Evolutionary conservation across 2,113 vertebrate genomes (phyloP), one percentile per base, ranked within the genome.

Genomic region (Xenopus borealis): DNA sequence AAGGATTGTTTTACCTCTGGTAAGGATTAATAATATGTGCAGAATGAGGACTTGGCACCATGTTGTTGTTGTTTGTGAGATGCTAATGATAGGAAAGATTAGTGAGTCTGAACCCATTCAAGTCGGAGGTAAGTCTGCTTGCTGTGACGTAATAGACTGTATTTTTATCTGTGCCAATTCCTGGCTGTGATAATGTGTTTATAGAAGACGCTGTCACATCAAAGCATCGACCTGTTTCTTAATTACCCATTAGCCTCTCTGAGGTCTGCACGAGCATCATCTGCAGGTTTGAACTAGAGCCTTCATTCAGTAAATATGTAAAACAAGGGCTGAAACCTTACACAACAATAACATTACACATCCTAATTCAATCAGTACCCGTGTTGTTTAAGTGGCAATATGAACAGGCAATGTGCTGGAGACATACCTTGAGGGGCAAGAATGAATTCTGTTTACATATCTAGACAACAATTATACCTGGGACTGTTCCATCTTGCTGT

Each of bases 181-280:
- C 59, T 7, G 30, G 59, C 74, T 45, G 66, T 52, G 44, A 12
- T 77, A 77, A 77, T 77, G 67, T 77, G 66, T 77, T 77, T 77
- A 77, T 55, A 57, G n/a, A 5, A n/a, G 62, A 59, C 50, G 17
- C 66, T 77, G 74, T 77, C 74, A 77, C 66, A 77, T 77, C 74
- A 77, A 77, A 77, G 74, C 58, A 77, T 77, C 67, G 74, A 77
- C 67, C 67, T 58, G 74, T 58, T 77, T 59, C 66, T 55, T 77
- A 77, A 77, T 77, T 63, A 77, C 47, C 61, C 50, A 77, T 77
- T 77, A 77, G 66, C 74, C 59, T 30, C 47, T 55, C 58, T 64
- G 66, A 69, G 73, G 59, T 63, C 73, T 69, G 66, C n/a, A 30
- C 50, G 13, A 63, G 52, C 74, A 50, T 64, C 61, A 77, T 64